Base-by-base conservation (phyloP, 2,113 vertebrate species). In the Nymphicus hollandicus region DNA sequence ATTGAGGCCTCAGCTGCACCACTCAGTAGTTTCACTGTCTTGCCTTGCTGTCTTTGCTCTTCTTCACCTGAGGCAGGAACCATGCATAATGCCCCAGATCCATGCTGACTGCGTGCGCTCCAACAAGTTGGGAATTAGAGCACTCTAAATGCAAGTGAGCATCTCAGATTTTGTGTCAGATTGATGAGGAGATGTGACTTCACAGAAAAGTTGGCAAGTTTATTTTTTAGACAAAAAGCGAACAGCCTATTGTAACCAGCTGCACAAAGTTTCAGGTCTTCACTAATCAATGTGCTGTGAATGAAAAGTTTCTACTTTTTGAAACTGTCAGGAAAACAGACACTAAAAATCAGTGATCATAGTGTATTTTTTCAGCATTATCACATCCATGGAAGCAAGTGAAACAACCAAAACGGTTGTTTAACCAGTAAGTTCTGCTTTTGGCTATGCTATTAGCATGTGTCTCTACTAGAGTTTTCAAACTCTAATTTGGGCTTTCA, bases 91-190 rank as follows among this genome's bases (percentile, higher is more conserved):
- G 71, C 23, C 18, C 25, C 33, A 90, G 53, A 91, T 83, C 50
- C 33, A 7, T 44, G 68, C n/a, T 82, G 84, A 89, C 61, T 77
- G 58, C 13, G 14, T 53, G 46, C 10, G 2, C 16, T 88, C 33
- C 55, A 60, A 33, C 46, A 90, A 12, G 77, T 70, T 77, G 46
- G 47, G 70, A 93, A 69, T 83, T 46, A 41, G 43, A 90, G 43
- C 41, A 37, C 9, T 71, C 55, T 68, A 56, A 91, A 74, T 64
- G 18, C 33, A 35, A 89, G 11, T 28, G 33, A 86, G 28, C 27
- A n/a, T n/a, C 70, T 86, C 76, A 81, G 47, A 86, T 68, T 58
- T 63, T 79, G 25, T 85, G 82, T 95, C 93, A 96, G 43, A 71
- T 25, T 56, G 72, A 93, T 90, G 50, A 9, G 60, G 55, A 88